Evolutionary conservation across 2,888 invertebrate genomes (phyloP).

Genomic region (Epiblema foenella): DNA sequence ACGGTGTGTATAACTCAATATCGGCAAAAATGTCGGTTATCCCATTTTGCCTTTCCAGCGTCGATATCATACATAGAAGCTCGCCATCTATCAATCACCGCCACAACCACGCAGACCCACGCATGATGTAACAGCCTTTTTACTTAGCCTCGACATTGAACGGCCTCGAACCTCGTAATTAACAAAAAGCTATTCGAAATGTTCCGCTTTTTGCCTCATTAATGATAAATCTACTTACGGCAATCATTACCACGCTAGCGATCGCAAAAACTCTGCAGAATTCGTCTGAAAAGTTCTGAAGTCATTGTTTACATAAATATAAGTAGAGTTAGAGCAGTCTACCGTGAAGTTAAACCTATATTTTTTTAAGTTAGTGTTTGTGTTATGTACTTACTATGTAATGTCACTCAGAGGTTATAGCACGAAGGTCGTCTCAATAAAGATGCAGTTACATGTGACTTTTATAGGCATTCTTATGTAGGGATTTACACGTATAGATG

Average conservation of each 20-base stretch:
- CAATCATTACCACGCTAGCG: conserved; percentile 5
- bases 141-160: conserved; percentile 46
- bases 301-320: conserved; percentile 21
- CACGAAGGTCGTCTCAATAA: not conserved
- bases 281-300: not conserved
- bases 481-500: too few species aligned
- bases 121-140: conserved; percentile 41
- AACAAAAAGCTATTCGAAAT: conserved; percentile 23
- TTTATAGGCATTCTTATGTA: not conserved
- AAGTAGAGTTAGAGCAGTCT: not conserved
- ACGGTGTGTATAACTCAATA: too few species aligned
- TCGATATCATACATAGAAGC: conserved; percentile 12
- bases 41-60: too few species aligned
- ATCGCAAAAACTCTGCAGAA: conserved; percentile 12
- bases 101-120: not conserved
- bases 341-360: conserved; percentile 1
- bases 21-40: too few species aligned
- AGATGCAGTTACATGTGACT: not conserved
- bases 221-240: conserved; percentile 14
- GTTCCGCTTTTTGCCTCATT: conserved; percentile 23
- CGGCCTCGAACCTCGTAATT: conserved; percentile 37
- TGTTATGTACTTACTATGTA: too few species aligned
- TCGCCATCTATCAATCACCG: conserved; percentile 9
- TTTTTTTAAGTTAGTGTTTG: not conserved
- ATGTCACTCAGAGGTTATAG: not conserved